Percentiles rank a stretch among this genome's conserved stretches.
Evolutionary conservation across 2,888 invertebrate genomes (phyloP).

Genomic region (Drosophila sordidula): DNA sequence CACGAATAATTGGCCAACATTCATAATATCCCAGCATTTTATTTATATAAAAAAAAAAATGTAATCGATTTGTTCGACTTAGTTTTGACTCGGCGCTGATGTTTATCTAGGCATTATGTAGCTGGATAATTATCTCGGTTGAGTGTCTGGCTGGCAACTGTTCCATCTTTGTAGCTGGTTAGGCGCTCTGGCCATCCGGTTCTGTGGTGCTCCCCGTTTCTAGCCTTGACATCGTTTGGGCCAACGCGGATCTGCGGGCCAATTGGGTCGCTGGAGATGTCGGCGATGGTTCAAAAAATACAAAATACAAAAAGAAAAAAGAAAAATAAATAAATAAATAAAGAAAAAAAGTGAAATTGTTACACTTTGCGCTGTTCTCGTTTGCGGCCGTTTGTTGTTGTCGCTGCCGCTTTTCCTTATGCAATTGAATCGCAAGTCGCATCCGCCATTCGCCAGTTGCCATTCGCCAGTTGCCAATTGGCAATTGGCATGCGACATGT

Average conservation of each 20-base stretch:
- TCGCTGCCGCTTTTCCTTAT: conserved; percentile 53
- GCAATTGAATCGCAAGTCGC: conserved; percentile 70
- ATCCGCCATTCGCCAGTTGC: conserved; percentile 67
- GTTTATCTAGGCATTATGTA: too few species aligned
- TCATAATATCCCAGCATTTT: too few species aligned
- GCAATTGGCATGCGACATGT: conserved; percentile 61
- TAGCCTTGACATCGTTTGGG: conserved; percentile 72
- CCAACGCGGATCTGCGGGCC: conserved; percentile 67
- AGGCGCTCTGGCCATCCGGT: not conserved
- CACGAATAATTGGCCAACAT: too few species aligned
- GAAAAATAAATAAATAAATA: conserved; percentile 1
- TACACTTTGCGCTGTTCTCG: conserved; percentile 54
- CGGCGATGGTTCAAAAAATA: conserved; percentile 4
- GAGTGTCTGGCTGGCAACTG: too few species aligned
- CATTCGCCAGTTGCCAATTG: conserved; percentile 47
- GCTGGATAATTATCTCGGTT: too few species aligned
- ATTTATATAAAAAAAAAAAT: accelerated
- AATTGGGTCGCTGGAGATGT: conserved; percentile 60
- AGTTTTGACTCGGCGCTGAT: too few species aligned
- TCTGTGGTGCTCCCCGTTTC: conserved; percentile 46
- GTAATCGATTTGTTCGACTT: too few species aligned
- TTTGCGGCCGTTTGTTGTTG: conserved; percentile 8
- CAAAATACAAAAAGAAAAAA: conserved; percentile 28
- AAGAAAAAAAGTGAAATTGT: conserved; percentile 77
- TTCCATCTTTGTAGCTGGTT: too few species aligned